Evolutionary conservation across 1,140 invertebrate species (phyloP), one percentile per base, ranked within the genome.

Genomic region (Pectinophora gossypiella): DNA sequence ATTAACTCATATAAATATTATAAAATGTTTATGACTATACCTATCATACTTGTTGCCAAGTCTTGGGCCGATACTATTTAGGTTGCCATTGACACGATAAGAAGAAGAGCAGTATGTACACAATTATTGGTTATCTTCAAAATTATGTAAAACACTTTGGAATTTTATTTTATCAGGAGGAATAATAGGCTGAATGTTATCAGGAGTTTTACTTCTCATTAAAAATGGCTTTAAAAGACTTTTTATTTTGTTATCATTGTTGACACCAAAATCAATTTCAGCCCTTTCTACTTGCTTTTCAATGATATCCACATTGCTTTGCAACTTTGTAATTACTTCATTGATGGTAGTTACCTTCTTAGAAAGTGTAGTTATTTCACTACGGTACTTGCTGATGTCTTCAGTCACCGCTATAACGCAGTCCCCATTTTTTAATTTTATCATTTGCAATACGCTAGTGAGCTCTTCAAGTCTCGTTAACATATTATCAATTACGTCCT

Each of bases 401-500:
- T 79, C 73, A 35, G 74, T 57, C 23, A 83, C 75, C 47, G 70
- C 57, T 19, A 60, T 59, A 36, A 64, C 68, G 45, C 81, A 86
- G 19, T 88, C 76, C 44, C 68, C 69, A 32, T 85, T 82, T 50
- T 85, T 85, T 48, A 65, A 49, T 64, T 87, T 79, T 15, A 89
- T 73, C 66, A 89, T 87, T 63, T 88, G 81, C 19, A 89, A 56
- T 1, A 89, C 76, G 67, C 84, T 88, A 5, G 76, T 75, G 48
- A 89, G 68, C 65, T 89, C 88, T 68, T 89, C 88, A 5, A 89
- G 64, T 58, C 88, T 76, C 18, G 87, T 89, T 36, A 89, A 67
- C 82, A 89, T 88, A 54, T 88, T 89, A 52, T 89, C 88, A 35
- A 89, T 84, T 40, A 85, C 74, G 72, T 88, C 77, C 72, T 89